Evolutionary conservation across 2,888 invertebrate genomes (phyloP), one percentile per base, ranked within the genome.

Genomic region (Tachina fera): DNA sequence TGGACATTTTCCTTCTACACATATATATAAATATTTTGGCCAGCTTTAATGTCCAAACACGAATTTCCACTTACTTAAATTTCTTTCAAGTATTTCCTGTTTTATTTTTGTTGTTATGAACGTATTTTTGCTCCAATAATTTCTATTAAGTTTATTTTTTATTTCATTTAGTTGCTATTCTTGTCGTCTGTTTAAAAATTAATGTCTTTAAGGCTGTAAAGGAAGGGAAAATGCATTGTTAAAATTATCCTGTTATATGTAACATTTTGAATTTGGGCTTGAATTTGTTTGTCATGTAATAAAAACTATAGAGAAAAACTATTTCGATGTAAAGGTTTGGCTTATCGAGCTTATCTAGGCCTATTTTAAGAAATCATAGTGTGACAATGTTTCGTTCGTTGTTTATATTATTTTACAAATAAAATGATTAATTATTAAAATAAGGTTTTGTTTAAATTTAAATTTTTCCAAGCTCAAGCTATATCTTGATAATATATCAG

Each of bases 61-160:
- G 77, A 58, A 39, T 67, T 68, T 68, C 41, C 47, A 77, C 77
- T 68, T 77, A 77, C 5, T 58, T 19, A 16, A 14, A 19, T 68
- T 68, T 77, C 58, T 47, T 67, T 65, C 8, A 9, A 41, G 11
- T 75, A 16, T 53, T 2, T 45, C 11, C 39, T 43, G 16, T n/a
- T 14, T 31, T 1, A 5, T 41, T 22, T n/a, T 56, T 43, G 11
- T 76, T 45, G 4, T 16, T 22, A 13, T 10, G 4, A 31, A 47
- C 0, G 58, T 10, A 60, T 47, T 58, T 77, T 49, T 60, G 77
- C 77, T 77, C 68, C 68, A 77, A 60, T 77, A 77, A 77, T 77
- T 77, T 77, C 19, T 10, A 13, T 74, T 1, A 61, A 74, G 41
- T 51, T 41, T 51, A 1, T 49, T 74, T 49, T 63, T 45, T 10